Evolutionary conservation across 2,113 vertebrate species (phyloP).

Genomic region (Alethe diademata): DNA sequence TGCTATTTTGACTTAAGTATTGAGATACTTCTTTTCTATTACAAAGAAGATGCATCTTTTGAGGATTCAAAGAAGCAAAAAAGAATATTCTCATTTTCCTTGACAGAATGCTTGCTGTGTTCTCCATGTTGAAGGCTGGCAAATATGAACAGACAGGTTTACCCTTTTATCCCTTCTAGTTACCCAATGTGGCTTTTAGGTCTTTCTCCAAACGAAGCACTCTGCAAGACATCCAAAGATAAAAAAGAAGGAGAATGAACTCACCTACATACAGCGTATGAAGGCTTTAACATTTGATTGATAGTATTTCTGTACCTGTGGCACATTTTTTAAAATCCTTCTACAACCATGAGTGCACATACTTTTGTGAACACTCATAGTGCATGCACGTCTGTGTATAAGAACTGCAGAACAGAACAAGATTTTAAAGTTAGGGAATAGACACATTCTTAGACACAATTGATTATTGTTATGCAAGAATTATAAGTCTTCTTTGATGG

Average conservation of each 20-base stretch:
- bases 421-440: background rate
- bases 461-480: slow-evolving; percentile 44
- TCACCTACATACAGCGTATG: slow-evolving; percentile 22
- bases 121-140: slow-evolving; percentile 61
- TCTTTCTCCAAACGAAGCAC: slow-evolving; percentile 68
- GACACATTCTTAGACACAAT: background rate
- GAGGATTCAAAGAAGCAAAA: slow-evolving; percentile 72
- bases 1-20: slow-evolving; percentile 72
- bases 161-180: slow-evolving; percentile 72
- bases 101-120: slow-evolving; percentile 70
- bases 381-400: background rate
- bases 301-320: slow-evolving; percentile 51
- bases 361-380: background rate
- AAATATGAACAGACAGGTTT: slow-evolving; percentile 66
- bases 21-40: slow-evolving; percentile 69
- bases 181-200: slow-evolving; percentile 69
- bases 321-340: slow-evolving; percentile 36
- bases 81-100: slow-evolving; percentile 74
- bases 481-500: background rate
- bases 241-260: slow-evolving; percentile 57
- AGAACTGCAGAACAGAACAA: background rate
- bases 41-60: slow-evolving; percentile 71
- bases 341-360: slow-evolving; percentile 10
- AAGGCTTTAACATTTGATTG: slow-evolving; percentile 57
- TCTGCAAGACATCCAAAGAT: slow-evolving; percentile 60